Evolutionary conservation across 2,113 vertebrate species (phyloP).

Genomic region (Atherinomorus stipes): DNA sequence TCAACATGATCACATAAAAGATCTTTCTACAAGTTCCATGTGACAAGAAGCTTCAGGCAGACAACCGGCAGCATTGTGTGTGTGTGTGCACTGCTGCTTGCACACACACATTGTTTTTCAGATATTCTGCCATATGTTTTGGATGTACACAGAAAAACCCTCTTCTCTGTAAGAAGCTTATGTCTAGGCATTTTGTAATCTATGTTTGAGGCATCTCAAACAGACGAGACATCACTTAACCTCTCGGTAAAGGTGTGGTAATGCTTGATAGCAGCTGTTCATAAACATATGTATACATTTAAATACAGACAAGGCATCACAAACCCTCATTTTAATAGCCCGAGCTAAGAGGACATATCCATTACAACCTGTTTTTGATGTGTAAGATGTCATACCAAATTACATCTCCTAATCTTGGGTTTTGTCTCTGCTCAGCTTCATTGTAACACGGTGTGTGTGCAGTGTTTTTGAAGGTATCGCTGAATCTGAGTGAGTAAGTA

Average conservation of each 20-base stretch:
- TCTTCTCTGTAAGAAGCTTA: constrained; percentile 74
- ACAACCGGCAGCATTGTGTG: constrained; percentile 5
- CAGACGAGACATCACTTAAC: constrained; percentile 66
- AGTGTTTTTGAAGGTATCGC: background rate
- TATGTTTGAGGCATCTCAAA: constrained; percentile 50
- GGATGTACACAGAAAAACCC: constrained; percentile 36
- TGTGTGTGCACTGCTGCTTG: background rate
- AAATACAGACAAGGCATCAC: background rate
- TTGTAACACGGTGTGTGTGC: background rate
- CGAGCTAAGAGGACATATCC: background rate
- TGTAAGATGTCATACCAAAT: background rate
- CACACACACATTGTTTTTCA: constrained; percentile 25
- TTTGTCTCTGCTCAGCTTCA: constrained; percentile 4
- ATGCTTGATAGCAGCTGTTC: constrained; percentile 42
- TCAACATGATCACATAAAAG: background rate
- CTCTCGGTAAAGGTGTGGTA: constrained; percentile 62
- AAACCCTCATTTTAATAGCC: background rate
- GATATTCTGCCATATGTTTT: constrained; percentile 70
- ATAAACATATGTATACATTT: constrained; percentile 21
- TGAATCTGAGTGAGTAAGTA: constrained; percentile 9
- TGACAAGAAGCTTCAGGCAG: constrained; percentile 12
- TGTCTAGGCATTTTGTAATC: constrained; percentile 74
- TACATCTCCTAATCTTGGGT: background rate
- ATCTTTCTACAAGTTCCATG: background rate
- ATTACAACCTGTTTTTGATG: constrained; percentile 6